phyloP scores from a whole-genome alignment of 1,140 invertebrate genomes.

The Coptotermes formosanus region DNA sequence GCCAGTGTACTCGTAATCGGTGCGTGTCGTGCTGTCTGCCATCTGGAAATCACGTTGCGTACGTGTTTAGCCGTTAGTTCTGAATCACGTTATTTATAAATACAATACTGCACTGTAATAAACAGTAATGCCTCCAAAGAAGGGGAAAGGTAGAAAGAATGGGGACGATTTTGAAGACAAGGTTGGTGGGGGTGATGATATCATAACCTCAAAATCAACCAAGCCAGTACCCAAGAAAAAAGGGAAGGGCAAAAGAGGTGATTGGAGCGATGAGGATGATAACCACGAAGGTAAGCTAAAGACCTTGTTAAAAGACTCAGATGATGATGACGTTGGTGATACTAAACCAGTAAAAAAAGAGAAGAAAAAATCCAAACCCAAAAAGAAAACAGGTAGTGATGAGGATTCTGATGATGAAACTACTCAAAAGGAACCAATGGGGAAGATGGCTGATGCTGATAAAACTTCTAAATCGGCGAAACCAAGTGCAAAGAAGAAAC shows the following conservation, averaged over 20 bases:
- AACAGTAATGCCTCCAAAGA: conserved; percentile 58
- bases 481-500: conserved; percentile 30
- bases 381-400: conserved; percentile 18
- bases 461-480: neutral
- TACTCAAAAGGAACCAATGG: neutral
- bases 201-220: conserved; percentile 29
- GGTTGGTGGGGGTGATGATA: conserved; percentile 41
- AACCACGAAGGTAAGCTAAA: conserved; percentile 28
- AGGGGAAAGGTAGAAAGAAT: conserved; percentile 59
- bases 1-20: too few species aligned
- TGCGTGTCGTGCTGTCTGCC: too few species aligned
- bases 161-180: conserved; percentile 58
- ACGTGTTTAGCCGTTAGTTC: too few species aligned
- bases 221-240: conserved; percentile 44
- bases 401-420: conserved; percentile 17
- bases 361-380: conserved; percentile 31
- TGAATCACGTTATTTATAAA: too few species aligned
- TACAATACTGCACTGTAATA: too few species aligned
- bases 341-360: conserved; percentile 30
- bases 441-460: neutral
- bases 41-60: too few species aligned
- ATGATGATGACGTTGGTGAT: conserved; percentile 33
- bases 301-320: conserved; percentile 17
- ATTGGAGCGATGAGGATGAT: conserved; percentile 37
- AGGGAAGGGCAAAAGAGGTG: conserved; percentile 41